Conservation (phyloP, 35 echinoderm and acorn worm genomes). For the Chiridota heheva region DNA sequence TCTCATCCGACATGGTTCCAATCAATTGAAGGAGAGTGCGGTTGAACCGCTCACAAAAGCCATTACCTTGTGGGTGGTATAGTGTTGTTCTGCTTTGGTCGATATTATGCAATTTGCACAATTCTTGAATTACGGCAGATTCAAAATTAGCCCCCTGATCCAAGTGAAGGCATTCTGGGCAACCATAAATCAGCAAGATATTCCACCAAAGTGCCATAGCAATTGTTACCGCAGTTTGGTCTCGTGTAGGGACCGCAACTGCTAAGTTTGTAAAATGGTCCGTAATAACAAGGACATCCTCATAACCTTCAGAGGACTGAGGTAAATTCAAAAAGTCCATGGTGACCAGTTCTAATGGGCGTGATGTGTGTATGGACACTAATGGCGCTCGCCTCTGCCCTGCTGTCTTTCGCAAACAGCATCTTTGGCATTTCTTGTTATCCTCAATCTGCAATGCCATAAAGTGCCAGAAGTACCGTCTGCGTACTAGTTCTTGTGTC, state of each 20-base stretch:
- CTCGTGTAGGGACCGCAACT: slow-evolving; percentile 50
- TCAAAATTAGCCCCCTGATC: slow-evolving; percentile 67
- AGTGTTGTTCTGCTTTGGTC: slow-evolving; percentile 58
- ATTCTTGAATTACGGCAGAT: slow-evolving; percentile 35
- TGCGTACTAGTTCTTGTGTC: slow-evolving; percentile 30
- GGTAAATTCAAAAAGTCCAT: slow-evolving; percentile 55
- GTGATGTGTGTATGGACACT: slow-evolving; percentile 28
- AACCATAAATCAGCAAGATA: slow-evolving; percentile 46
- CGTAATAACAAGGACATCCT: slow-evolving; percentile 56
- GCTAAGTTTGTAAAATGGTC: slow-evolving; percentile 62
- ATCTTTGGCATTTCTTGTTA: neutral
- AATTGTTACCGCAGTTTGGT: slow-evolving; percentile 68
- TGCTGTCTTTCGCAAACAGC: neutral
- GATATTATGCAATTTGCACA: slow-evolving; percentile 45
- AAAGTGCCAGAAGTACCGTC: slow-evolving; percentile 4
- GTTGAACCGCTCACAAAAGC: slow-evolving; percentile 56
- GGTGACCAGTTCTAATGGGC: slow-evolving; percentile 49
- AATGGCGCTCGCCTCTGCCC: slow-evolving; percentile 14
- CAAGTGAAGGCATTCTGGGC: slow-evolving; percentile 53
- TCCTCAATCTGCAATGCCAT: neutral
- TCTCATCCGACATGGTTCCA: slow-evolving; percentile 45
- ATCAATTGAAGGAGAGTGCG: slow-evolving; percentile 45
- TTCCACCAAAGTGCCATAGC: slow-evolving; percentile 56
- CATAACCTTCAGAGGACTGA: neutral
- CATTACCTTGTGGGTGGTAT: slow-evolving; percentile 66